Conservation (phyloP, 1,140 invertebrate species). For the Mya arenaria region DNA sequence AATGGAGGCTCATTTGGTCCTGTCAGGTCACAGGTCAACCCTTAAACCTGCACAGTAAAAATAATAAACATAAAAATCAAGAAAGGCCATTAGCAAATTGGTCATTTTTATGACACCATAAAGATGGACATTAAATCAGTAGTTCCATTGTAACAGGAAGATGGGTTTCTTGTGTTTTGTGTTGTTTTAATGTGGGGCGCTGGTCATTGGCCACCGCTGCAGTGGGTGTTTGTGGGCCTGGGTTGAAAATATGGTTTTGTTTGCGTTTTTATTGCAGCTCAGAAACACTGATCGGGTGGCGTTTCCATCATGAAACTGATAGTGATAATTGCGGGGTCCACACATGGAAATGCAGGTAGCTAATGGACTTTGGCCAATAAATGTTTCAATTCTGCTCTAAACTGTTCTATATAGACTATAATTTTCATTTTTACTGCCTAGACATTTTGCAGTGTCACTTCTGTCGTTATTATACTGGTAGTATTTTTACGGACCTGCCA, state of each 20-base stretch:
- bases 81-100: constrained; percentile 25
- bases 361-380: background rate
- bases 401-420: no score
- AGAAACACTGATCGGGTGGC: background rate
- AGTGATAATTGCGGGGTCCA: background rate
- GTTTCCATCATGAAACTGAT: constrained; percentile 11
- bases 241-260: constrained; percentile 1
- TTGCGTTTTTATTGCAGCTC: background rate
- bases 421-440: no score
- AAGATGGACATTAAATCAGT: background rate
- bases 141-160: background rate
- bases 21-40: background rate
- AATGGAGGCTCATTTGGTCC: background rate
- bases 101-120: constrained; percentile 25
- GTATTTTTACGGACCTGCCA: no score
- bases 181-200: background rate
- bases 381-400: no score
- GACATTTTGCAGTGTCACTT: no score
- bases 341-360: background rate
- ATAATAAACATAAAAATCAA: constrained; percentile 5
- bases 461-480: no score
- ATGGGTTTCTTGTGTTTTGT: background rate
- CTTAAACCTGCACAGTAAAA: background rate
- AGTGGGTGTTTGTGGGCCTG: background rate
- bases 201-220: background rate